These are phyloP conservation scores for Lithophane socia DNA, from an alignment of 2,888 invertebrate species.

Conservation along the genomic window DNA sequence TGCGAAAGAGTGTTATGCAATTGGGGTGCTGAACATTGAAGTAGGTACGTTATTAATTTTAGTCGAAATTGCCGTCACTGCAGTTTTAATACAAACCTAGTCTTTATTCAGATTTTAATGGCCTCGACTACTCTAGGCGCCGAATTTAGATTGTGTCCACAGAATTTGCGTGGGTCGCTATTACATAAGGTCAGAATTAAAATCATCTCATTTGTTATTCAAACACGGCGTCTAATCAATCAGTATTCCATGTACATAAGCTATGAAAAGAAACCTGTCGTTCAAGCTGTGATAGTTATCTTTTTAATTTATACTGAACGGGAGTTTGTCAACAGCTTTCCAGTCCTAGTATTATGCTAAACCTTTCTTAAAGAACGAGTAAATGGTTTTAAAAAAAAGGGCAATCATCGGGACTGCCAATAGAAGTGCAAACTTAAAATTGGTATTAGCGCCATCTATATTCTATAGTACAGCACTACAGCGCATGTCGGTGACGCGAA, in stretches of 20 bases:
- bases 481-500: no score
- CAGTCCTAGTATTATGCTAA: constrained; percentile 25
- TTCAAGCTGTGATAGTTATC: constrained; percentile 51
- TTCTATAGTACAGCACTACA: no score
- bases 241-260: constrained; percentile 52
- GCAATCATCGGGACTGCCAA: no score
- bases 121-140: constrained; percentile 44
- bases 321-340: constrained; percentile 43
- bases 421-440: no score
- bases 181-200: constrained; percentile 61
- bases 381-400: neutral
- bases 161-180: constrained; percentile 61
- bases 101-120: constrained; percentile 39
- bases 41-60: neutral
- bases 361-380: neutral
- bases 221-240: constrained; percentile 60
- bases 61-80: constrained; percentile 4
- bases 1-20: no score
- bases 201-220: constrained; percentile 63
- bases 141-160: constrained; percentile 49
- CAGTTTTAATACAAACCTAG: constrained; percentile 39
- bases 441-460: no score
- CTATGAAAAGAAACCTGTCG: constrained; percentile 53
- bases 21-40: no score
- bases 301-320: constrained; percentile 56